phyloP scores from a whole-genome alignment of 92 coral and sea anemone genomes.

The Scolanthus callimorphus region DNA sequence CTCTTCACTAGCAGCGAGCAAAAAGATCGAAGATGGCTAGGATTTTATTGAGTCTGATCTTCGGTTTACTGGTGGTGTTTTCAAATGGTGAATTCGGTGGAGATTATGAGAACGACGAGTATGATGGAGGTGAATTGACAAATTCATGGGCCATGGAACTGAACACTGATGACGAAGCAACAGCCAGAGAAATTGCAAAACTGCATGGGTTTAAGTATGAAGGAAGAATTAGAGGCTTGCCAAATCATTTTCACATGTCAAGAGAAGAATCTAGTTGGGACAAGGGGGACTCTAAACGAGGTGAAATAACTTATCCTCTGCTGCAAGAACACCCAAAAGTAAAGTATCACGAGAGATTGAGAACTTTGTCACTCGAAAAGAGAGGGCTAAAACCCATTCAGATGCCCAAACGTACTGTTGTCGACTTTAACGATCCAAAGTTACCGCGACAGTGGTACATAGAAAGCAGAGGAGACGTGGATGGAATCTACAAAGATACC shows the following conservation, averaged over 20 bases:
- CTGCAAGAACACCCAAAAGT: constrained; percentile 76
- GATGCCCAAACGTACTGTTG: not conserved
- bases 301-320: constrained; percentile 44
- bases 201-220: constrained; percentile 67
- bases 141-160: constrained; percentile 81
- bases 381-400: constrained; percentile 27
- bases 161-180: constrained; percentile 57
- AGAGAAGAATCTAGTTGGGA: constrained; percentile 39
- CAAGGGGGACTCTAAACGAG: constrained; percentile 52
- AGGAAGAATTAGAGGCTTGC: constrained; percentile 65
- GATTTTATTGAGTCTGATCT: not conserved
- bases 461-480: constrained; percentile 14
- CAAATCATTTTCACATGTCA: constrained; percentile 66
- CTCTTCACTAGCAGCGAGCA: constrained; percentile 2
- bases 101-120: constrained; percentile 5
- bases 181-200: constrained; percentile 73
- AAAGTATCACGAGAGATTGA: constrained; percentile 78
- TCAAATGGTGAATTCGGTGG: constrained; percentile 14
- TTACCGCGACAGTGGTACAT: constrained; percentile 30
- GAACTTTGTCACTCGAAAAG: constrained; percentile 61
- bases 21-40: constrained; percentile 15
- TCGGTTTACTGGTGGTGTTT: constrained; percentile 10
- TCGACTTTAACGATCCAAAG: constrained; percentile 21
- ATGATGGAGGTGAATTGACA: constrained; percentile 38
- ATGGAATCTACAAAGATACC: not conserved